These are phyloP conservation scores for Caenorhabditis remanei DNA, from an alignment of 1,140 invertebrate genomes.

Conservation along the genomic window DNA sequence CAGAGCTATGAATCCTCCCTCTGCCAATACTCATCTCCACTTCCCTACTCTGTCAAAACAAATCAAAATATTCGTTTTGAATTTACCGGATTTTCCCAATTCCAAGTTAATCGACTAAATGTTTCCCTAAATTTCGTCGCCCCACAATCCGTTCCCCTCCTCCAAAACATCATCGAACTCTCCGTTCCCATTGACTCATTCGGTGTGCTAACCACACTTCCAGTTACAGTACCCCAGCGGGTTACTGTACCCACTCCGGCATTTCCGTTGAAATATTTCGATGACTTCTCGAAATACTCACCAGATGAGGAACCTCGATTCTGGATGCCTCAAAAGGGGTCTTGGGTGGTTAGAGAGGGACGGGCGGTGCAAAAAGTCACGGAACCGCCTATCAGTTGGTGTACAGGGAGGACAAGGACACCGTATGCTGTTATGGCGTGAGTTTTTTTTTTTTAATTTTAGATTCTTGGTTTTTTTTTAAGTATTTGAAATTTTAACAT, in stretches of 20 bases:
- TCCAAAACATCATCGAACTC: too few relatives aligned
- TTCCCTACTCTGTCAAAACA: neutral
- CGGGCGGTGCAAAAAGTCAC: slow-evolving; percentile 3
- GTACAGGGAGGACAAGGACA: neutral
- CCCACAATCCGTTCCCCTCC: neutral
- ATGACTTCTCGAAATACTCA: neutral
- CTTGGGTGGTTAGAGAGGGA: slow-evolving; percentile 1
- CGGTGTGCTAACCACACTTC: neutral
- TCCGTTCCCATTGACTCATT: neutral
- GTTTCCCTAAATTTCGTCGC: neutral
- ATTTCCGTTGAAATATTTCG: neutral
- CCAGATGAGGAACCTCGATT: neutral
- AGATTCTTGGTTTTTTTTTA: too few relatives aligned
- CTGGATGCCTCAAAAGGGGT: slow-evolving; percentile 6
- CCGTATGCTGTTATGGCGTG: slow-evolving; percentile 16
- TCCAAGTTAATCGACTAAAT: neutral
- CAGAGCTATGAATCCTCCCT: neutral
- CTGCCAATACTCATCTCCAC: slow-evolving; percentile 7
- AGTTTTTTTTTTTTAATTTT: too few relatives aligned
- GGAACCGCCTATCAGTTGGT: neutral
- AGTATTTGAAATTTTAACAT: too few relatives aligned
- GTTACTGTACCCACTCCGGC: neutral
- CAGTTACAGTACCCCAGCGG: neutral
- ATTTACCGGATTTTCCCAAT: neutral
- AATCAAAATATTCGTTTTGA: neutral